Conservation (phyloP, 1,140 invertebrate species). For the Drosophila oshimai region DNA sequence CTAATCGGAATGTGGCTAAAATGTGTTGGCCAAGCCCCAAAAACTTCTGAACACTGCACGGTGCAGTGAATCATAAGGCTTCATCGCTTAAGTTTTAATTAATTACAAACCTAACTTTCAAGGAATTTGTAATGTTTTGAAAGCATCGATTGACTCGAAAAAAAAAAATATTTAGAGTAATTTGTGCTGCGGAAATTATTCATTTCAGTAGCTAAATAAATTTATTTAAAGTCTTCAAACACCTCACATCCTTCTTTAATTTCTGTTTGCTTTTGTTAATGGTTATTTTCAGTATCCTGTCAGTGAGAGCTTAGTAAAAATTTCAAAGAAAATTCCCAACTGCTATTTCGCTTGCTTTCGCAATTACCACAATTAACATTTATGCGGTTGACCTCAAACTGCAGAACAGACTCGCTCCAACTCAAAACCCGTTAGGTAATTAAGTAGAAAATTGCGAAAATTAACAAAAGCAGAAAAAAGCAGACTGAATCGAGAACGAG, state of each 20-base stretch:
- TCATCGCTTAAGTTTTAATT: constrained; percentile 22
- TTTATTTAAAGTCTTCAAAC: too few species aligned
- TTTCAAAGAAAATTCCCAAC: neutral
- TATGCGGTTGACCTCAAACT: constrained; percentile 51
- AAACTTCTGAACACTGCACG: neutral
- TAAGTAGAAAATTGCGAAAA: constrained; percentile 79
- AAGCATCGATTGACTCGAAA: too few species aligned
- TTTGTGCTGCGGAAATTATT: too few species aligned
- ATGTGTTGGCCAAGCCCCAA: neutral
- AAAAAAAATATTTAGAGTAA: too few species aligned
- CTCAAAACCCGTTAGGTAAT: constrained; percentile 60
- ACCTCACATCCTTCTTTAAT: too few species aligned
- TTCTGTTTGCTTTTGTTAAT: too few species aligned
- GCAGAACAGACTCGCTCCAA: constrained; percentile 1
- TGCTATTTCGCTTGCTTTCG: constrained; percentile 13
- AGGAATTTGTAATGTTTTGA: too few species aligned
- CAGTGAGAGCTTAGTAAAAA: too few species aligned
- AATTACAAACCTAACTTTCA: too few species aligned
- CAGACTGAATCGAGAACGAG: constrained; percentile 15
- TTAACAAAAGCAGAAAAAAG: constrained; percentile 52
- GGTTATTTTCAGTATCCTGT: neutral
- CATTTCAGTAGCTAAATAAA: too few species aligned
- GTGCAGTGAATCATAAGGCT: constrained; percentile 1
- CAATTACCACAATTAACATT: constrained; percentile 66
- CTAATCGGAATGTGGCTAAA: constrained; percentile 6